phyloP scores from a whole-genome alignment of 2,113 vertebrate species.

The Condylura cristata region DNA sequence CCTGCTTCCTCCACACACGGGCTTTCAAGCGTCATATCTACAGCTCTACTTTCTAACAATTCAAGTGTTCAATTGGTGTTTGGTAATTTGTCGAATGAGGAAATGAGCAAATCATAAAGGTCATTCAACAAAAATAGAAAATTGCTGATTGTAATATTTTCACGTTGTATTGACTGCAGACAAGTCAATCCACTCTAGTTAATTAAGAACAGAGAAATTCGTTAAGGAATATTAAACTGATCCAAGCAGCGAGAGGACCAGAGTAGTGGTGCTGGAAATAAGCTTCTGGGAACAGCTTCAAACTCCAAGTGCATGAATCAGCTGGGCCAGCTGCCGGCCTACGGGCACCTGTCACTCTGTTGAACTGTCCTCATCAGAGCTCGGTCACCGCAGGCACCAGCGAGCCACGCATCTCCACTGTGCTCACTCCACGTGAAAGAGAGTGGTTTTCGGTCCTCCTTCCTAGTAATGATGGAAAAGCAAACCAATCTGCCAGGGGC shows the following conservation, averaged over 20 bases:
- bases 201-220: neutral
- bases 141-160: neutral
- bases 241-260: neutral
- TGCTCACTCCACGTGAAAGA: neutral
- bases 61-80: neutral
- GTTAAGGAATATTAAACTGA: neutral
- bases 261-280: neutral
- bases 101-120: neutral
- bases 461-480: neutral
- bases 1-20: neutral
- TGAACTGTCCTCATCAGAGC: neutral
- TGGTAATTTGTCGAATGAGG: neutral
- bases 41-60: neutral
- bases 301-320: neutral
- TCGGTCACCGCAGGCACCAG: accelerated
- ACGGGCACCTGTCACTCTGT: neutral
- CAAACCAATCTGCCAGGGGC: neutral
- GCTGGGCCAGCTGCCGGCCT: neutral
- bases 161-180: neutral
- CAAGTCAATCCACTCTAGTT: neutral
- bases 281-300: neutral
- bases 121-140: neutral
- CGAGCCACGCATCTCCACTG: neutral
- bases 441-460: neutral
- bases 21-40: neutral